phyloP scores from a whole-genome alignment of 1,140 invertebrate species.

The Bombus terrestris region DNA sequence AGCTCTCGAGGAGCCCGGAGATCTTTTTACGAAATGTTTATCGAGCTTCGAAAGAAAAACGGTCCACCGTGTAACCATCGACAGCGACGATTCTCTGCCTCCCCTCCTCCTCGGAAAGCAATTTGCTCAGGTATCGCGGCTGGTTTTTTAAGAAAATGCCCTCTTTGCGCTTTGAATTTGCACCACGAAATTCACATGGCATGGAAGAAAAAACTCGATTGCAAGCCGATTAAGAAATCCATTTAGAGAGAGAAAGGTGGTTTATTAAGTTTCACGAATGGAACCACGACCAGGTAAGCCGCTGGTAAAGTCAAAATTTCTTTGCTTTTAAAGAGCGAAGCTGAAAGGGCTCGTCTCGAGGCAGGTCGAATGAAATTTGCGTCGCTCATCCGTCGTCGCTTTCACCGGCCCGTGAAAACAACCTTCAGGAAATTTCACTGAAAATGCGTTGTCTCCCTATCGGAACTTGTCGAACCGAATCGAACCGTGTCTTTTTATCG shows the following conservation, averaged over 20 bases:
- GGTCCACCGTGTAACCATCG: neutral
- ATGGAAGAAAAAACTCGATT: neutral
- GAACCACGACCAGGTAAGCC: neutral
- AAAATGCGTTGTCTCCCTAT: neutral
- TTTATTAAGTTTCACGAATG: constrained; percentile 27
- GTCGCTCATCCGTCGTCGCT: too few relatives aligned
- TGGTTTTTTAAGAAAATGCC: neutral
- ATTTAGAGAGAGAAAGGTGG: neutral
- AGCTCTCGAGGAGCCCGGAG: neutral
- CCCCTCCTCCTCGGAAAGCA: neutral
- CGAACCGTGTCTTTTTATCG: constrained; percentile 12
- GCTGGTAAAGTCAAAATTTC: neutral
- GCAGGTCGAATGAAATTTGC: neutral
- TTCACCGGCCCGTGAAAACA: neutral
- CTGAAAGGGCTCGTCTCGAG: neutral
- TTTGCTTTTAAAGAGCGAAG: neutral
- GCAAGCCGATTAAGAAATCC: neutral
- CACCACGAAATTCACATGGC: neutral
- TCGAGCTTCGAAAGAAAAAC: neutral
- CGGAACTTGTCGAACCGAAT: constrained; percentile 1
- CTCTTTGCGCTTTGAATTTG: neutral
- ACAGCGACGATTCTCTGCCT: neutral
- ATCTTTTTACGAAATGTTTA: neutral
- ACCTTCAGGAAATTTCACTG: neutral
- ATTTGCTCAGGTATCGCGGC: neutral